These are phyloP conservation scores for Minunthozetes semirufus DNA, from an alignment of 2,888 invertebrate species.

Conservation along the genomic window DNA sequence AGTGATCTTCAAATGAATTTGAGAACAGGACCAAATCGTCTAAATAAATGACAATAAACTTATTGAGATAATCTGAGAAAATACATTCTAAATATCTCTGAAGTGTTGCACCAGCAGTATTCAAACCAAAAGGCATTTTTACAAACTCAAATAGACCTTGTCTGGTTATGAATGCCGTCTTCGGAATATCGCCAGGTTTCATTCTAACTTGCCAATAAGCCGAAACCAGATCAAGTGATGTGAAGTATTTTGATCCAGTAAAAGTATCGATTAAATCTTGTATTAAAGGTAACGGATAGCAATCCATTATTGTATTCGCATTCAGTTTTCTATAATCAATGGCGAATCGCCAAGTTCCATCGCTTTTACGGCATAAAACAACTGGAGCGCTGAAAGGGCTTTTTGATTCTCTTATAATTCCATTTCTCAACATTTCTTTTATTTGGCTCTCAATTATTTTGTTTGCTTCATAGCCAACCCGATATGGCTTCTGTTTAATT, in stretches of 20 bases:
- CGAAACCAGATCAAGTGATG: constrained; percentile 18
- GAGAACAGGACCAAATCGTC: constrained; percentile 43
- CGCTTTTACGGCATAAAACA: constrained; percentile 18
- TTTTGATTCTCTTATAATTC: background rate
- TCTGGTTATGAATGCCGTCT: constrained; percentile 35
- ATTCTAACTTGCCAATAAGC: constrained; percentile 30
- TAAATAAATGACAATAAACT: constrained; percentile 41
- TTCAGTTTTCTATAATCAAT: constrained; percentile 32
- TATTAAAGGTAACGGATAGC: constrained; percentile 39
- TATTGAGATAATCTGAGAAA: constrained; percentile 40
- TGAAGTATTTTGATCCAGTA: constrained; percentile 1
- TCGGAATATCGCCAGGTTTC: constrained; percentile 12
- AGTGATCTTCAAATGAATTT: constrained; percentile 40
- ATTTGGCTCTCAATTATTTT: too few species aligned
- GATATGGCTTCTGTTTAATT: too few species aligned
- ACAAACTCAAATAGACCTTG: constrained; percentile 33
- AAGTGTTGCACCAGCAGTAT: constrained; percentile 32
- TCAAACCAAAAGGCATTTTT: constrained; percentile 38
- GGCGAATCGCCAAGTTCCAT: constrained; percentile 9
- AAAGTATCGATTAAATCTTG: constrained; percentile 6
- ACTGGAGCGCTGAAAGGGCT: constrained; percentile 16
- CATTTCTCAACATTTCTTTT: background rate
- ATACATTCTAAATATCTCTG: constrained; percentile 43
- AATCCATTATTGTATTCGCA: constrained; percentile 6
- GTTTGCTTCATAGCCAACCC: too few species aligned